Evolutionary conservation across 2,888 invertebrate genomes (phyloP).

Genomic region (Tethea ocularis): DNA sequence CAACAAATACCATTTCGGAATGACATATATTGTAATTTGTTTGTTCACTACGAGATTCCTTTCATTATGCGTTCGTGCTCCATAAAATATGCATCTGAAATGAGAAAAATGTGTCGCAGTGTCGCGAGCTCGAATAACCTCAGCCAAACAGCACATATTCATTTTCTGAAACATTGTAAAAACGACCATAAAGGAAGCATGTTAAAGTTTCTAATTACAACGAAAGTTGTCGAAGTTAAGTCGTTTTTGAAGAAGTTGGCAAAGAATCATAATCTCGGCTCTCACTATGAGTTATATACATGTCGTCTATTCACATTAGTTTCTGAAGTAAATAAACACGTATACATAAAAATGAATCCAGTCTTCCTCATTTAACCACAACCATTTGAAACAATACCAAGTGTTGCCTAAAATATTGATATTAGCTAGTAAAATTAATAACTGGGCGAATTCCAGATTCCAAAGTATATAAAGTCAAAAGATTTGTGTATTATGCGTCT

Average conservation of each 20-base stretch:
- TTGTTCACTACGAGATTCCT: conserved; percentile 67
- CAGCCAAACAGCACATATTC: conserved; percentile 28
- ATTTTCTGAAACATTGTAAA: not conserved
- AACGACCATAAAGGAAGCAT: conserved; percentile 17
- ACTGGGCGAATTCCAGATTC: not conserved
- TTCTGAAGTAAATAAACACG: conserved; percentile 68
- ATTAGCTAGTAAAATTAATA: too few relatives aligned
- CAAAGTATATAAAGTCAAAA: not conserved
- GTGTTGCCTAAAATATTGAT: too few relatives aligned
- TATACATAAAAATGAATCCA: conserved; percentile 33
- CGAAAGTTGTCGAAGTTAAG: conserved; percentile 18
- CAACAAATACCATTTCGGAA: conserved; percentile 42
- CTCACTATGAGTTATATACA: conserved; percentile 66
- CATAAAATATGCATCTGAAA: conserved; percentile 81
- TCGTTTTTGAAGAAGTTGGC: conserved; percentile 28
- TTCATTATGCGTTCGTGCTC: conserved; percentile 75
- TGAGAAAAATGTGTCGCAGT: conserved; percentile 80
- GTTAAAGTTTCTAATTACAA: conserved; percentile 24
- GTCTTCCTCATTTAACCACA: not conserved
- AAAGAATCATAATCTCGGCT: conserved; percentile 74
- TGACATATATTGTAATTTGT: conserved; percentile 70
- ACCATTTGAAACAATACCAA: not conserved
- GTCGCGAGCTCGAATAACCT: conserved; percentile 44
- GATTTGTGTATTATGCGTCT: too few relatives aligned
- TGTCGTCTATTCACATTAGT: conserved; percentile 74